Evolutionary conservation across 1,140 invertebrate genomes (phyloP), one percentile per base, ranked within the genome.

Genomic region (Drosophila funebris): DNA sequence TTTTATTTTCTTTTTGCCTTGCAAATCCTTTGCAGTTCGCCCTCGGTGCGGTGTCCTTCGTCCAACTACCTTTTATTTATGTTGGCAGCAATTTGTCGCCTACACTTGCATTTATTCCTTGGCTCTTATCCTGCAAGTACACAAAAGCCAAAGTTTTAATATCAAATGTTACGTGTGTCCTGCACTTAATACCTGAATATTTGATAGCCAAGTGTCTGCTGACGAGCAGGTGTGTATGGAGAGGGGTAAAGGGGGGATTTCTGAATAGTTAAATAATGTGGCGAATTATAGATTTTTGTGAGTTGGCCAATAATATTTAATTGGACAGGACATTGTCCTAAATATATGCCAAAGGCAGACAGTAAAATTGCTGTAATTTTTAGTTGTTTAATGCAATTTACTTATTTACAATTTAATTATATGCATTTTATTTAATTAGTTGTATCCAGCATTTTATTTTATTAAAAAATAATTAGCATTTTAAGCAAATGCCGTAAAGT

Each of bases 51-150:
- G 13, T 31, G 62, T 83, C 60, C 70, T 78, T 83, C 75, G 53
- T 53, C 63, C 68, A 50, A 54, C 61, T 66, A 50, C 72, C 61
- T 60, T 77, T 73, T 76, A 71, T 78, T 78, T 67, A 74, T 56
- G 62, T 53, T 62, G 60, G 46, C 70, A 79, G 61, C 80, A 64
- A 58, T 79, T 79, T 79, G 36, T 80, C 57, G 68, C 6, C 29
- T 33, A 52, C 48, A 20, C 29, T 18, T 33, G 48, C 48, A 33
- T 18, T 13, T 33, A 27, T 27, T 29, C 13, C 48, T 52, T 44
- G 11, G 2, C 14, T 31, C 31, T 31, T 52, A n/a, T 52, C 48
- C 48, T 52, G 48, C 14, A 52, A 54, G 22, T 16, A 27, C 52
- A 37, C 31, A 54, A 37, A 50, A 54, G 52, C 16, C 29, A 33